These are phyloP conservation scores for Rhysida immarginata DNA, from an alignment of 1,140 invertebrate species.

Conservation along the genomic window DNA sequence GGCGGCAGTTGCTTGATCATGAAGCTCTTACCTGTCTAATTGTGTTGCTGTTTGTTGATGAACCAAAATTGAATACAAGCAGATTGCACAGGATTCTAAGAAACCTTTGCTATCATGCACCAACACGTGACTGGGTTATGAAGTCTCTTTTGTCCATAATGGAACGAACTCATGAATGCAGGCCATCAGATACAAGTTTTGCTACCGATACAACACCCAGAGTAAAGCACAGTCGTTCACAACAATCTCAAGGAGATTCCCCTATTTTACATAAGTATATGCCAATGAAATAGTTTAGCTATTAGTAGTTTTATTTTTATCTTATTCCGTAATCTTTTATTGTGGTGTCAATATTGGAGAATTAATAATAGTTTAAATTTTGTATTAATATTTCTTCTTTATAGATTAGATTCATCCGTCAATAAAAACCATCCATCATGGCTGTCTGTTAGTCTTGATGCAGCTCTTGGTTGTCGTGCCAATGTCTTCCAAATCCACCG, in stretches of 20 bases:
- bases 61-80: conserved; percentile 64
- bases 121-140: conserved; percentile 69
- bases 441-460: conserved; percentile 66
- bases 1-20: conserved; percentile 55
- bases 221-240: conserved; percentile 10
- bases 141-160: conserved; percentile 38
- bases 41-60: conserved; percentile 69
- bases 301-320: no score
- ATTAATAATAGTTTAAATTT: no score
- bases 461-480: conserved; percentile 70
- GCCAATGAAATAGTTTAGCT: no score
- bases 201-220: neutral
- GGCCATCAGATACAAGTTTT: neutral
- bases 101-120: conserved; percentile 71
- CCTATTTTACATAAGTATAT: neutral
- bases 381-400: neutral
- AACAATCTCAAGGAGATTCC: conserved; percentile 3
- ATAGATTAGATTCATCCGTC: neutral
- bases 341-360: no score
- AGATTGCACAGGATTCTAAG: conserved; percentile 64
- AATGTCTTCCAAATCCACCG: conserved; percentile 69
- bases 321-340: no score
- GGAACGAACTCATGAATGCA: conserved; percentile 23
- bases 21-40: conserved; percentile 68
- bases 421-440: conserved; percentile 35